phyloP scores from a whole-genome alignment of 2,113 vertebrate genomes.

The Aphyosemion australe region DNA sequence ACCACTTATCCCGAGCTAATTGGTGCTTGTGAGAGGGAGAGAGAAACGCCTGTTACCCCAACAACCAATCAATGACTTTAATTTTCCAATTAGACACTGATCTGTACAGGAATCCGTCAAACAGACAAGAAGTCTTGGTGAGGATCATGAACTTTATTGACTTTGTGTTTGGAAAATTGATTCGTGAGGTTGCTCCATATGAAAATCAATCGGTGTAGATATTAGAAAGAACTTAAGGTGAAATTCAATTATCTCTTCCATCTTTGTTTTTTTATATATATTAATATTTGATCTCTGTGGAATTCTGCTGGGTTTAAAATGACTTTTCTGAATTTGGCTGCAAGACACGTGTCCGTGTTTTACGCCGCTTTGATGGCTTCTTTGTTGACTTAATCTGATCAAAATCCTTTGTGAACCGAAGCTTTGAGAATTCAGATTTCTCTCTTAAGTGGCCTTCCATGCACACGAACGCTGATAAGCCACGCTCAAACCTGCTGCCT shows the following conservation, averaged over 20 bases:
- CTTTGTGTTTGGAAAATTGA: slow-evolving; percentile 43
- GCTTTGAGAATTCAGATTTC: background rate
- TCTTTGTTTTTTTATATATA: slow-evolving; percentile 2
- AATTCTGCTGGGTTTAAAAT: background rate
- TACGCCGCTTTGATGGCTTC: background rate
- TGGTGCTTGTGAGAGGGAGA: slow-evolving; percentile 60
- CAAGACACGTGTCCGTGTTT: background rate
- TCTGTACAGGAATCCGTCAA: slow-evolving; percentile 51
- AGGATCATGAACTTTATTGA: slow-evolving; percentile 53
- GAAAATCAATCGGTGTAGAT: slow-evolving; percentile 12
- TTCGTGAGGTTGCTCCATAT: slow-evolving; percentile 16
- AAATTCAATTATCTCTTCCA: background rate
- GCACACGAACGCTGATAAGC: too few species aligned
- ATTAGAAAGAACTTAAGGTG: slow-evolving; percentile 25
- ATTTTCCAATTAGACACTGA: slow-evolving; percentile 71
- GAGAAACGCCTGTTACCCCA: slow-evolving; percentile 47
- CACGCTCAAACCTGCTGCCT: background rate
- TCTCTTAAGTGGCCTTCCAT: background rate
- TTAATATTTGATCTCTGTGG: background rate
- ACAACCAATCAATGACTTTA: slow-evolving; percentile 59
- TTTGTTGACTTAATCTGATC: background rate
- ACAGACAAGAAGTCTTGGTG: slow-evolving; percentile 17
- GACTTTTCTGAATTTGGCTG: background rate
- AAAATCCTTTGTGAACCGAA: background rate
- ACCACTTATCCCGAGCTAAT: slow-evolving; percentile 61